Percentiles rank a stretch among this genome's conserved stretches.
Evolutionary conservation across 2,888 invertebrate species (phyloP).

Genomic region (Petrophora chlorosata): DNA sequence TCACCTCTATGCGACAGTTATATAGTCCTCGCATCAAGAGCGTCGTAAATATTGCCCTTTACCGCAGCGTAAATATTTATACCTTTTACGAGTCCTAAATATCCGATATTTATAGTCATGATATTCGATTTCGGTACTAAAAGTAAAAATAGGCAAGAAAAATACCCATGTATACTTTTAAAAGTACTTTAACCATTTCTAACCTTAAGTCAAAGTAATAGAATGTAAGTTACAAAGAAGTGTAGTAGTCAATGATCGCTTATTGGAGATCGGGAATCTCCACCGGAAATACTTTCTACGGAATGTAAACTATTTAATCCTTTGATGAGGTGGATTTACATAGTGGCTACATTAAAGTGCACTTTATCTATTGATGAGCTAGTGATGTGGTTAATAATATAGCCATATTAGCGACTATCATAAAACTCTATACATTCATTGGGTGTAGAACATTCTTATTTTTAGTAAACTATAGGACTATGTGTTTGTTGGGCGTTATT

Average conservation of each 20-base stretch:
- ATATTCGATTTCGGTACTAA: constrained; percentile 32
- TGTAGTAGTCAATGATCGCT: constrained; percentile 2
- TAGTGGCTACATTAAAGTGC: constrained; percentile 32
- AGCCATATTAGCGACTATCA: too few relatives aligned
- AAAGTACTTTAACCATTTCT: constrained; percentile 1
- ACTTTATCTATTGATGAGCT: constrained; percentile 23
- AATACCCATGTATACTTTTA: neutral
- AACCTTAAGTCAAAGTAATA: constrained; percentile 7
- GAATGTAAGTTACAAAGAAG: neutral
- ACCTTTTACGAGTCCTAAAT: constrained; percentile 52
- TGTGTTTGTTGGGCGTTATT: too few relatives aligned
- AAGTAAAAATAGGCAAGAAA: constrained; percentile 25
- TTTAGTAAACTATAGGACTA: too few relatives aligned
- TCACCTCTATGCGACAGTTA: too few relatives aligned
- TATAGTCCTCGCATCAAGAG: too few relatives aligned
- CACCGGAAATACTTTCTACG: constrained; percentile 47
- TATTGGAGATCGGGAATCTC: constrained; percentile 18
- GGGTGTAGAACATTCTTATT: too few relatives aligned
- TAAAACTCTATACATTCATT: too few relatives aligned
- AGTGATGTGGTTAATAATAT: constrained; percentile 23
- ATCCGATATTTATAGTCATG: constrained; percentile 50
- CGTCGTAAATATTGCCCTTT: constrained; percentile 16
- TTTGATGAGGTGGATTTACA: constrained; percentile 34
- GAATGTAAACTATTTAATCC: constrained; percentile 41
- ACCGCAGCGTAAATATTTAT: constrained; percentile 62